Conservation (phyloP, 2,113 vertebrate genomes). For the Cyprinodon brontotheroides region DNA sequence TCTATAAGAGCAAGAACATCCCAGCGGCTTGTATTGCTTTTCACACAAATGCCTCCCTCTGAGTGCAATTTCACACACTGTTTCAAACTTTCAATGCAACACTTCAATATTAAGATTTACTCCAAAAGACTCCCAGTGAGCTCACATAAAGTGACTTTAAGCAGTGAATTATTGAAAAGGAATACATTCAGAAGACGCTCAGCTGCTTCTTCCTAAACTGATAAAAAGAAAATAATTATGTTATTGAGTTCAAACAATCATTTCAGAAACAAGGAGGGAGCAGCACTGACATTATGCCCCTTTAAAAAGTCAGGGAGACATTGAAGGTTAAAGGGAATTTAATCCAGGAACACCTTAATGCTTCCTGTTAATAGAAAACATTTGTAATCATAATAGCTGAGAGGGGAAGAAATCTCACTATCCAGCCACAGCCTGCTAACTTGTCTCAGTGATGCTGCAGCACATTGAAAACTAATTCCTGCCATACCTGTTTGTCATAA, state of each 20-base stretch:
- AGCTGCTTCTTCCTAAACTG: constrained; percentile 7
- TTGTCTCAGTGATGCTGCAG: constrained; percentile 25
- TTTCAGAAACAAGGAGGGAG: constrained; percentile 5
- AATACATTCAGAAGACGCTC: constrained; percentile 45
- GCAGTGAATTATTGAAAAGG: constrained; percentile 41
- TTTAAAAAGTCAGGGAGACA: constrained; percentile 3
- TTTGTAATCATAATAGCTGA: constrained; percentile 64
- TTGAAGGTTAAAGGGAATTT: constrained; percentile 45
- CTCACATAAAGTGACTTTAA: constrained; percentile 20
- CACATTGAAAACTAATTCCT: constrained; percentile 1
- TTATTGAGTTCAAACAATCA: constrained; percentile 52
- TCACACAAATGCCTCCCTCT: constrained; percentile 42
- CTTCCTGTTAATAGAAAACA: constrained; percentile 72
- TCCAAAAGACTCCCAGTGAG: constrained; percentile 26
- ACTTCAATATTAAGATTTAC: constrained; percentile 27
- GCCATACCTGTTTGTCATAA: constrained; percentile 58
- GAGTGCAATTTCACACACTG: constrained; percentile 31
- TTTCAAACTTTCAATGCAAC: constrained; percentile 23
- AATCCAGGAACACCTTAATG: constrained; percentile 54
- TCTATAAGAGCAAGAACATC: constrained; percentile 16
- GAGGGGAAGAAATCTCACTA: constrained; percentile 53
- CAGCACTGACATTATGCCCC: neutral
- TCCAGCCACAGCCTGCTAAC: constrained; percentile 33
- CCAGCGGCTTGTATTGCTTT: constrained; percentile 17
- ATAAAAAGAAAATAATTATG: constrained; percentile 67